These are phyloP conservation scores for Aspiorhynchus laticeps DNA, from an alignment of 2,113 vertebrate species.

Conservation along the genomic window DNA sequence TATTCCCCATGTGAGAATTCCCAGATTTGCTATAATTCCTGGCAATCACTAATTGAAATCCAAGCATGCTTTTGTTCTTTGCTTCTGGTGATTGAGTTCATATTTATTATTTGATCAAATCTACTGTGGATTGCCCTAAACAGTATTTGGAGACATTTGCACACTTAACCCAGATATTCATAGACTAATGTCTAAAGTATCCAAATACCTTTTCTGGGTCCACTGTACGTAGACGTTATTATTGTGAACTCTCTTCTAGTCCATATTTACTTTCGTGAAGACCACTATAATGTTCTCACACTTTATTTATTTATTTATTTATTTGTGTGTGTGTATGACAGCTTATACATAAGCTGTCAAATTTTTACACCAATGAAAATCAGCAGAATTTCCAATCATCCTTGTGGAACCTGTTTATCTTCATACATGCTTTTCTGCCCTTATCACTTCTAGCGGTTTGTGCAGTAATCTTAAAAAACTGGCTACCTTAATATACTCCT, in stretches of 20 bases:
- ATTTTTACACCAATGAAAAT: too few species aligned
- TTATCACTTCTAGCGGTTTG: not conserved
- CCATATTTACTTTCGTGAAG: too few species aligned
- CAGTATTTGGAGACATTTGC: not conserved
- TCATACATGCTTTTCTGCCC: not conserved
- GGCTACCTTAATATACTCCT: too few species aligned
- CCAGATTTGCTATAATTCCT: not conserved
- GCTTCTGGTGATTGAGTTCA: not conserved
- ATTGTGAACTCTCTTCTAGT: not conserved
- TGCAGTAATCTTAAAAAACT: not conserved
- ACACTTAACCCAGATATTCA: not conserved
- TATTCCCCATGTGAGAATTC: slow-evolving; percentile 18
- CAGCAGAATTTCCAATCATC: not conserved
- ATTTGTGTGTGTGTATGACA: too few species aligned
- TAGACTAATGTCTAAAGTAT: not conserved
- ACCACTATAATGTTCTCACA: too few species aligned
- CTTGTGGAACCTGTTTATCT: not conserved
- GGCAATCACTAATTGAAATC: not conserved
- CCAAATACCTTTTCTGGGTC: not conserved
- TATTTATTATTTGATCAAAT: not conserved
- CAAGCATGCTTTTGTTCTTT: not conserved
- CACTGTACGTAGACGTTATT: not conserved
- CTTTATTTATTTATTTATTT: too few species aligned
- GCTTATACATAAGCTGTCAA: too few species aligned
- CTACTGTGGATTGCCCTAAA: not conserved